These are phyloP conservation scores for Aulostomus chinensis DNA, from an alignment of 2,797 vertebrate genomes.

Conservation along the genomic window DNA sequence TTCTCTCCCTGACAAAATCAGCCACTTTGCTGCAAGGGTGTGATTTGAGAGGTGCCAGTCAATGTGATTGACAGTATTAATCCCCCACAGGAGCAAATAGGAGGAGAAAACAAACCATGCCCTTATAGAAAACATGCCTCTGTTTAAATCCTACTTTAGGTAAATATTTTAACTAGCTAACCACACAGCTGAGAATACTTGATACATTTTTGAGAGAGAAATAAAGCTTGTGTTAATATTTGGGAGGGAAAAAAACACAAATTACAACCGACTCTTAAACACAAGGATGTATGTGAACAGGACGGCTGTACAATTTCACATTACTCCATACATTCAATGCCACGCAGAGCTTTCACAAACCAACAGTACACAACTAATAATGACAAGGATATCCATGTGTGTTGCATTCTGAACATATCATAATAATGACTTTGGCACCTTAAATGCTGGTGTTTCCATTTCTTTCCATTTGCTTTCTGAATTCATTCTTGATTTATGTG, in stretches of 20 bases:
- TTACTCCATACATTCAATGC: conserved; percentile 5
- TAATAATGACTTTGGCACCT: conserved; percentile 15
- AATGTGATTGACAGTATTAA: conserved; percentile 84
- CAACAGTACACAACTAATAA: conserved; percentile 25
- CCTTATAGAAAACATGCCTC: conserved; percentile 79
- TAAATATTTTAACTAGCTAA: conserved; percentile 75
- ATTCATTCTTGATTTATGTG: conserved; percentile 59
- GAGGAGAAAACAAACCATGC: conserved; percentile 79
- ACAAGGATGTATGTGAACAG: background rate
- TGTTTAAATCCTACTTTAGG: conserved; percentile 80
- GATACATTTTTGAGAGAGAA: conserved; percentile 26
- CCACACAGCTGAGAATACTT: conserved; percentile 37
- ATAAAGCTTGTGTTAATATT: conserved; percentile 51
- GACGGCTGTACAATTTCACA: too few relatives aligned
- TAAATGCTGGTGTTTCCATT: conserved; percentile 39
- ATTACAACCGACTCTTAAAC: too few relatives aligned
- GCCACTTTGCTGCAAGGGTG: conserved; percentile 83
- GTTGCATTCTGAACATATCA: conserved; percentile 24
- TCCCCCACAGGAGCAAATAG: conserved; percentile 84
- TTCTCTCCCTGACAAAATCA: conserved; percentile 84
- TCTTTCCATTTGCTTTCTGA: conserved; percentile 57
- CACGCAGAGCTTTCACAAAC: conserved; percentile 7
- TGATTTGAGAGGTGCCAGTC: conserved; percentile 85
- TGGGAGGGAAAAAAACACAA: conserved; percentile 8
- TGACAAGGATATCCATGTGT: conserved; percentile 11